phyloP scores from a whole-genome alignment of 2,888 invertebrate species.

The Oxyscelio sp. region DNA sequence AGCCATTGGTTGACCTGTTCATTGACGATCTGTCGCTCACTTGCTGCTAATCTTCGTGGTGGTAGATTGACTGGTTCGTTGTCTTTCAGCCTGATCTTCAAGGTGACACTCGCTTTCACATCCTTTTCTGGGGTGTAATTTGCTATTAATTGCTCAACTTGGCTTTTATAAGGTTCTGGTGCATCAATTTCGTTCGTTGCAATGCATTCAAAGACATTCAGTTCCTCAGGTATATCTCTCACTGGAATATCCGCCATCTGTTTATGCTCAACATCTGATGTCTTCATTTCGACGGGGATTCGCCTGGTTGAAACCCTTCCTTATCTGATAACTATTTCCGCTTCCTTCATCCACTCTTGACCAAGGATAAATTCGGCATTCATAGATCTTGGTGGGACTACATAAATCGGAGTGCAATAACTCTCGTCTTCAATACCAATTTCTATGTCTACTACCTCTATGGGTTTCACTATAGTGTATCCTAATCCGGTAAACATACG shows the following conservation, averaged over 20 bases:
- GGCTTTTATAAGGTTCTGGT: neutral
- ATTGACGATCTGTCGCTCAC: conserved; percentile 46
- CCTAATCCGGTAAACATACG: conserved; percentile 12
- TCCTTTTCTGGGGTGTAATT: neutral
- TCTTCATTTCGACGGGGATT: neutral
- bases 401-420: conserved; percentile 8
- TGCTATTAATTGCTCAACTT: neutral
- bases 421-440: neutral
- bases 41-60: conserved; percentile 16
- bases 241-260: neutral
- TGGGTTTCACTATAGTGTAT: neutral
- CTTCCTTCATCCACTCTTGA: no score
- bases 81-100: conserved; percentile 15
- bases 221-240: neutral
- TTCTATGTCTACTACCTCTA: neutral
- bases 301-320: no score
- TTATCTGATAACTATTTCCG: no score
- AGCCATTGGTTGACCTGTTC: conserved; percentile 81
- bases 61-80: conserved; percentile 2
- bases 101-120: neutral
- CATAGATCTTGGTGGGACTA: no score
- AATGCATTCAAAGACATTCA: neutral
- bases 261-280: neutral
- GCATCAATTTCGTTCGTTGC: neutral
- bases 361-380: no score